Conservation (phyloP, 1,140 invertebrate genomes). For the Cherax destructor region DNA sequence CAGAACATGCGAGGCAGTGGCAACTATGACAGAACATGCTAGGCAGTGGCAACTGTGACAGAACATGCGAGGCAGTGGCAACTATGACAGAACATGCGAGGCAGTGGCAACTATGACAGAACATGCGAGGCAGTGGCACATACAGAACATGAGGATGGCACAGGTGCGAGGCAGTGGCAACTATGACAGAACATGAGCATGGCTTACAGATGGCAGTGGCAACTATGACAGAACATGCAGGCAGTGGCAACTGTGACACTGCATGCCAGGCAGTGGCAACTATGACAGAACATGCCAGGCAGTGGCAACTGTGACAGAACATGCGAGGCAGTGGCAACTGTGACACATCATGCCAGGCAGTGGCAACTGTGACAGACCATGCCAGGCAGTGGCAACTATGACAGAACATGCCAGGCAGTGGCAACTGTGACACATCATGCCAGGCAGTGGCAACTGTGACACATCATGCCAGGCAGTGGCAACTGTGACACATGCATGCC, state of each 20-base stretch:
- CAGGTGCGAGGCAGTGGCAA: slow-evolving; percentile 92
- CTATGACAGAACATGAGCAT: slow-evolving; percentile 92
- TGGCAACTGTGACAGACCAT: too few relatives aligned
- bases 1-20: background rate
- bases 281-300: too few relatives aligned
- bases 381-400: too few relatives aligned
- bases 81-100: background rate
- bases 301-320: too few relatives aligned
- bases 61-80: slow-evolving; percentile 78
- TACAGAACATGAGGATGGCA: slow-evolving; percentile 97
- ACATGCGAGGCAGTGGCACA: slow-evolving; percentile 81
- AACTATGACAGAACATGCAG: background rate
- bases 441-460: too few relatives aligned
- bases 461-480: too few relatives aligned
- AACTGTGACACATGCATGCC: too few relatives aligned
- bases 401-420: too few relatives aligned
- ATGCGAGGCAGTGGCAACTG: too few relatives aligned
- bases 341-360: too few relatives aligned
- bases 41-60: slow-evolving; percentile 74
- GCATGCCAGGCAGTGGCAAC: background rate
- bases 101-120: slow-evolving; percentile 76
- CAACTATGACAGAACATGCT: background rate
- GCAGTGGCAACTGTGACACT: background rate
- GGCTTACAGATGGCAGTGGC: background rate
- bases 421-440: too few relatives aligned